Evolutionary conservation across 35 echinoderm and acorn worm genomes (phyloP).

Genomic region (Lytechinus variegatus): DNA sequence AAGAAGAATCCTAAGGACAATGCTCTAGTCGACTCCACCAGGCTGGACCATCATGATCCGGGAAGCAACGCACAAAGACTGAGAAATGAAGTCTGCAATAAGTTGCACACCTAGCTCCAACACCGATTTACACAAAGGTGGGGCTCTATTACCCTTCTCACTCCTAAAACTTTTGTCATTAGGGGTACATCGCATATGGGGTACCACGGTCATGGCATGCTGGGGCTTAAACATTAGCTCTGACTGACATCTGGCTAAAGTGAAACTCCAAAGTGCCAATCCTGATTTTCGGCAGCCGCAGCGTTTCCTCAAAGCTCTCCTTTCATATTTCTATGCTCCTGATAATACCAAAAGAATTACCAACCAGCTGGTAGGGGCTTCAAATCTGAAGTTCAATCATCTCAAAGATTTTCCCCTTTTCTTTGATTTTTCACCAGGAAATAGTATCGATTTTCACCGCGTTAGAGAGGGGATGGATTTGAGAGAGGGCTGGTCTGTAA

Average conservation of each 20-base stretch:
- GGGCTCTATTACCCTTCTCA: neutral
- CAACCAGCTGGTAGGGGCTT: neutral
- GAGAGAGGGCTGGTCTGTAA: neutral
- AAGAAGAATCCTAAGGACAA: neutral
- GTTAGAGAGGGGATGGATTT: neutral
- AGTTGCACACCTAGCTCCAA: neutral
- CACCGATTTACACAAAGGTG: neutral
- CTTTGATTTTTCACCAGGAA: slow-evolving; percentile 2
- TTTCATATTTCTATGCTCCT: slow-evolving; percentile 13
- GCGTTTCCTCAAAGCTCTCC: slow-evolving; percentile 8
- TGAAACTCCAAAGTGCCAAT: slow-evolving; percentile 11
- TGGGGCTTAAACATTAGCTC: neutral
- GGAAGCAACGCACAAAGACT: neutral
- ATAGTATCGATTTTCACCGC: neutral
- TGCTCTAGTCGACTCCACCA: neutral
- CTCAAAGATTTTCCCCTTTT: neutral
- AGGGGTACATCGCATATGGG: neutral
- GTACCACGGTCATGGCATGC: neutral
- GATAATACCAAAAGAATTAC: neutral
- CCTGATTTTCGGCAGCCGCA: slow-evolving; percentile 4
- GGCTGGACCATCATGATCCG: neutral
- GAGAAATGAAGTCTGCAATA: neutral
- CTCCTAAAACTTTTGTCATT: neutral
- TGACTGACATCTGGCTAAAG: slow-evolving; percentile 17
- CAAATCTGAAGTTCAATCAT: neutral